Evolutionary conservation across 2,888 invertebrate species (phyloP).

Genomic region (Sesia apiformis): DNA sequence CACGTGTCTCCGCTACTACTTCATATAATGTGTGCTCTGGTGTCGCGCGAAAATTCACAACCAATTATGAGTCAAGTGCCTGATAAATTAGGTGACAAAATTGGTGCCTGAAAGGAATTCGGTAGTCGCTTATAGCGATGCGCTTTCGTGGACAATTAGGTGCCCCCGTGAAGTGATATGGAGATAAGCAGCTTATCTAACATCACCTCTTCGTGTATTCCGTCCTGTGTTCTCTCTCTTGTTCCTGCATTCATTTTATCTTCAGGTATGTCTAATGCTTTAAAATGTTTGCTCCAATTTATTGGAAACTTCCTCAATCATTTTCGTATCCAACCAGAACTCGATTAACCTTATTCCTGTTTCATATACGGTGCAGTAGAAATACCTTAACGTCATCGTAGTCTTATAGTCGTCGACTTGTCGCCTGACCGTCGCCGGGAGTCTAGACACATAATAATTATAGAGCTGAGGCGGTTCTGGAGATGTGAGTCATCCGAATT

Average conservation of each 20-base stretch:
- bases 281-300: background rate
- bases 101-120: conserved; percentile 63
- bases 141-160: conserved; percentile 55
- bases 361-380: too few relatives aligned
- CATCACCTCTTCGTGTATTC: conserved; percentile 59
- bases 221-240: conserved; percentile 60
- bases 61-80: conserved; percentile 72
- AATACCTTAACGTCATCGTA: too few relatives aligned
- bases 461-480: conserved; percentile 55
- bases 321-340: background rate
- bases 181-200: conserved; percentile 59
- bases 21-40: conserved; percentile 70
- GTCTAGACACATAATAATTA: conserved; percentile 67
- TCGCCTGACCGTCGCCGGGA: conserved; percentile 58
- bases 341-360: too few relatives aligned
- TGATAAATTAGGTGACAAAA: conserved; percentile 62
- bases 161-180: conserved; percentile 63
- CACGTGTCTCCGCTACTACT: conserved; percentile 72
- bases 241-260: conserved; percentile 40
- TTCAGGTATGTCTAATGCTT: conserved; percentile 42
- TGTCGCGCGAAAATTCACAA: conserved; percentile 70
- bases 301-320: conserved; percentile 6
- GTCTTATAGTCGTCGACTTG: conserved; percentile 14
- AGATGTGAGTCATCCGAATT: conserved; percentile 59
- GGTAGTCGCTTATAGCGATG: conserved; percentile 55